Base-by-base conservation (phyloP, 2,797 vertebrate genomes). In the Pseudomugil gertrudae region DNA sequence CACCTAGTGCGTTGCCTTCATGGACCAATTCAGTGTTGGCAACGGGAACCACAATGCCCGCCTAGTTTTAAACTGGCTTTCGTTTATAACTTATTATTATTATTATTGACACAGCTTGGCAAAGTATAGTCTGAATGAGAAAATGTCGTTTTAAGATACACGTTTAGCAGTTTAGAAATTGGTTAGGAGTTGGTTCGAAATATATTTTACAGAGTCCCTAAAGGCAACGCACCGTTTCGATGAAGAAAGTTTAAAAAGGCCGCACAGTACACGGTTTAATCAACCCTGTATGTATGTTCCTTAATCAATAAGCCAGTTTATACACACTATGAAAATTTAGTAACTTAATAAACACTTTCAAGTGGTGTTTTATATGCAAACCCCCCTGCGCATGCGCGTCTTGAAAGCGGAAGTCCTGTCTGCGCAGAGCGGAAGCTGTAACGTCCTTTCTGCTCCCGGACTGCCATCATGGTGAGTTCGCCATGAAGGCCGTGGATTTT, bases 401-500 rank as follows among this genome's bases (percentile, higher is more conserved):
- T 0, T 1, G 0, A 11, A 23, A n/a, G 0, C 77, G 85, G 88
- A 85, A 87, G 66, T 3, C 0, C 57, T 89, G 89, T 93, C 17
- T 78, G 78, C 50, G 36, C 1, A 1, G 29, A 26, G 43, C 80
- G 64, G 92, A 92, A 79, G 0, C 50, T 0, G 2, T 8, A 0
- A 75, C 74, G 84, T 92, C 86, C 91, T 95, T 94, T 94, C 81
- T 87, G 90, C 83, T 92, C 87, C 72, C 64, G 62, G 86, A 89
- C 88, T 72, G 93, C 94, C 94, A 93, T 94, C 95, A 96, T 96
- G 95, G 95, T 96, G 79, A 93, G 94, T 84, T 79, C 76, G 70
- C 54, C 74, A 48, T 72, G 70, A 69, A 38, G 56, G 35, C 3
- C 40, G 55, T 26, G 61, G 29, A 51, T 5, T 66, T 57, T 58